Base-by-base conservation (phyloP, 92 coral and sea anemone genomes). In the Palythoa heliodiscus region DNA sequence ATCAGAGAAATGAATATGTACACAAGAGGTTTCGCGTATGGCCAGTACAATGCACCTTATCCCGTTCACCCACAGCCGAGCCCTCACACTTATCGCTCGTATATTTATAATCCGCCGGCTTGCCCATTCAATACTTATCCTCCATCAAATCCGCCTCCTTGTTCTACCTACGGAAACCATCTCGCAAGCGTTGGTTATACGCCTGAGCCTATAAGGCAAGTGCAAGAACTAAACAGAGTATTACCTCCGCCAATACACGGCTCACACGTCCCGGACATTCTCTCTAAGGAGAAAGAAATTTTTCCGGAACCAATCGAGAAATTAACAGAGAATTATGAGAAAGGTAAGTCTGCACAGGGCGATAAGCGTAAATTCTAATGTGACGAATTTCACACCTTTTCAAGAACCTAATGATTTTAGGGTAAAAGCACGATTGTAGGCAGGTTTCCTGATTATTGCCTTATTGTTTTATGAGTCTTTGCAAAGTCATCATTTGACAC, bases 401-500 rank as follows among this genome's bases (percentile, higher is more conserved):
- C 20, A 80, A 67, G 22, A 20, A 52, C 63, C 43, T 68, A 50
- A 66, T 66, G 83, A 48, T 80, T 77, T 53, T 77, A 40, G 69
- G 82, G 50, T 20, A 43, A 80, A 80, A 47, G n/a, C 52, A 19
- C 84, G 54, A 73, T 74, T 64, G 61, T 66, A 43, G 14, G 29
- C 84, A 67, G 22, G 61, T 80, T n/a, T 54, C 37, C 58, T 67
- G 84, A 80, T 80, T 80, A 80, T 52, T 52, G 81, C 11, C 52
- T n/a, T 66, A 80, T 80, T 80, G 60, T 80, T 80, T 78, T 80
- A 66, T 43, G 84, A n/a, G 74, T 80, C 84, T 80, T 80, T 47
- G 73, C 84, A 80, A 80, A 80, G 63, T 80, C 84, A 80, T 80
- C 84, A 80, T 80, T 80, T 80, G 61, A 22, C 60, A 80, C 84